phyloP scores from a whole-genome alignment of 1,140 invertebrate genomes.

The Aphelenchoides fujianensis region DNA sequence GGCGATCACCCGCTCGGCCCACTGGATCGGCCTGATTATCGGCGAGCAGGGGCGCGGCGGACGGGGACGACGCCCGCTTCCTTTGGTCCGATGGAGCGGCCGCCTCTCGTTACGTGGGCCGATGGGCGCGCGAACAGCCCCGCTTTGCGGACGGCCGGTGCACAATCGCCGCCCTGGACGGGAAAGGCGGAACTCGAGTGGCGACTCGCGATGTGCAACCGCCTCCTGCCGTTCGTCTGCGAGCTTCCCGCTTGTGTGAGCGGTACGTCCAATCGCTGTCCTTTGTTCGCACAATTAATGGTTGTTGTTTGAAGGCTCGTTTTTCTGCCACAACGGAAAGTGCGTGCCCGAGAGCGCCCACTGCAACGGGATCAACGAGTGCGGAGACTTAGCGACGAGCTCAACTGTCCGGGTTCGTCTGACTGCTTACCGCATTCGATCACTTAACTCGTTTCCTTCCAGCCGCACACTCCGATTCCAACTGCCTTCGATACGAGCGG shows the following conservation, averaged over 20 bases:
- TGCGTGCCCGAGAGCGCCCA: slow-evolving; percentile 64
- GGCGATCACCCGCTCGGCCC: slow-evolving; percentile 18
- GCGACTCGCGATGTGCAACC: slow-evolving; percentile 73
- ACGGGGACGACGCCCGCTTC: slow-evolving; percentile 35
- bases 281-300: slow-evolving; percentile 24
- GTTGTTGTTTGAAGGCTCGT: slow-evolving; percentile 62
- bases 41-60: background rate
- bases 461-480: slow-evolving; percentile 46
- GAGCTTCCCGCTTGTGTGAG: slow-evolving; percentile 82
- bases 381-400: slow-evolving; percentile 66
- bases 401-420: slow-evolving; percentile 63
- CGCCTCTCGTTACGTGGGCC: slow-evolving; percentile 81
- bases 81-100: slow-evolving; percentile 79
- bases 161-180: slow-evolving; percentile 68
- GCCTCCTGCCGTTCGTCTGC: slow-evolving; percentile 87
- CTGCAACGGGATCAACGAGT: slow-evolving; percentile 65
- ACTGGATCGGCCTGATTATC: slow-evolving; percentile 32
- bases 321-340: slow-evolving; percentile 64
- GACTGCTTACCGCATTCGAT: background rate
- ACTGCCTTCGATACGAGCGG: slow-evolving; percentile 86
- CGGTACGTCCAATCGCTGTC: slow-evolving; percentile 67
- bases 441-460: slow-evolving; percentile 6
- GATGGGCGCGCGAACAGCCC: slow-evolving; percentile 72
- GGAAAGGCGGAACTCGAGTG: slow-evolving; percentile 35
- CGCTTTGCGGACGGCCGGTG: slow-evolving; percentile 80